Base-by-base conservation (phyloP, 2,888 invertebrate species). In the Zeuzera pyrina region DNA sequence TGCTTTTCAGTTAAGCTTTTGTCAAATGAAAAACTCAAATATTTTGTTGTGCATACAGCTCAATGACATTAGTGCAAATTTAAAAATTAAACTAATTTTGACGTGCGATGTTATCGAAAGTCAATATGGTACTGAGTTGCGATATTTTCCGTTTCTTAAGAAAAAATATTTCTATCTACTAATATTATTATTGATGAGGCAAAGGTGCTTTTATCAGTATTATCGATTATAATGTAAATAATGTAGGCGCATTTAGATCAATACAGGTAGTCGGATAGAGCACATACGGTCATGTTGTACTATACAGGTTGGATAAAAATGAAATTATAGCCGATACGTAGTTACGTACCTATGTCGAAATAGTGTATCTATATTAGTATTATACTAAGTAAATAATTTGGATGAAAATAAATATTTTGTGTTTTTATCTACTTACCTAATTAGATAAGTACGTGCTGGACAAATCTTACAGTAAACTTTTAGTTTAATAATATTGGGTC, bases 11-110 rank as follows among this genome's bases (percentile, higher is more conserved):
- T 30, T 29, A 15, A 33, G 38, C 44, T 42, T 57, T 57, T 49
- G 72, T 78, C 77, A 78, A 79, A 78, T 76, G 35, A 72, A 77
- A 39, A 76, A 76, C 40, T 77, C 68, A 39, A 63, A 76, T 49
- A 71, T 59, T 61, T 76, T 57, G 54, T 63, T 61, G 61, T 63
- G 58, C 46, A 58, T 59, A 57, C 67, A 62, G 60, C 62, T 57
- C 36, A 65, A 56, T 45, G 51, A 55, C 74, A 77, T 72, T 61
- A 24, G 11, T 4, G 24, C 3, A 10, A 24, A 5, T 10, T 19
- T 19, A 7, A 19, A 7, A 36, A 46, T 52, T 52, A 38, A 39
- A 34, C 41, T 42, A 49, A 52, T 53, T 60, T 51, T 51, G 35
- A 57, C 66, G 68, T 64, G 56, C 45, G 39, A 34, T 33, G 35